Base-by-base conservation (phyloP, 1,140 invertebrate species). In the Drosophila cardini region DNA sequence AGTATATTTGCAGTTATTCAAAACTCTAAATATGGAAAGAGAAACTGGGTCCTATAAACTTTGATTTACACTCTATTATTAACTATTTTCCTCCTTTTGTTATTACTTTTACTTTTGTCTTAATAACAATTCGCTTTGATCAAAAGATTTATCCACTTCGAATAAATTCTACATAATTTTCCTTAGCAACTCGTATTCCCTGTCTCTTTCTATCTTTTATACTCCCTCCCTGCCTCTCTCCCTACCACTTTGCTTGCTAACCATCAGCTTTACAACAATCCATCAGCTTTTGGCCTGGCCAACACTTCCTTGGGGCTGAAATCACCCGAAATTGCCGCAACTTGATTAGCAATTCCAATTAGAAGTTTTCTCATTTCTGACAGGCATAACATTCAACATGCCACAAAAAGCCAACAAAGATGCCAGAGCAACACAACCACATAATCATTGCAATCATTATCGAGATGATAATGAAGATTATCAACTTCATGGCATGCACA, bases 281-380 rank as follows among this genome's bases (percentile, higher is more conserved):
- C 55, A 73, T 73, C 56, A 68, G 46, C 53, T 11, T 46, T 40
- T 64, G 30, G 36, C 40, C 48, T 34, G 38, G 11, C 43, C 46
- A 61, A 65, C 62, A 72, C 55, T 72, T 53, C n/a, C 48, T 53
- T 48, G 40, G 40, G 53, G 42, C 40, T 10, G 69, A 57, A 26
- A 56, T 72, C 69, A 65, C 78, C 81, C 72, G 69, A 86, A 83
- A 89, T 83, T 83, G 80, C 76, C 48, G 48, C 56, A 81, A 81
- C 73, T 90, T 85, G 84, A 90, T 87, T 87, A 87, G 85, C 84
- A 87, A 87, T 87, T 87, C 84, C 84, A 87, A 87, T 87, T 87
- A 87, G 84, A 87, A 90, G 84, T 84, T 87, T 89, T 87, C 83
- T 79, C 83, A 87, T 87, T 77, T 89, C 80, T 77, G 83, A 83